Base-by-base conservation (phyloP, 2,888 invertebrate genomes). In the Drosophila melanocephala region DNA sequence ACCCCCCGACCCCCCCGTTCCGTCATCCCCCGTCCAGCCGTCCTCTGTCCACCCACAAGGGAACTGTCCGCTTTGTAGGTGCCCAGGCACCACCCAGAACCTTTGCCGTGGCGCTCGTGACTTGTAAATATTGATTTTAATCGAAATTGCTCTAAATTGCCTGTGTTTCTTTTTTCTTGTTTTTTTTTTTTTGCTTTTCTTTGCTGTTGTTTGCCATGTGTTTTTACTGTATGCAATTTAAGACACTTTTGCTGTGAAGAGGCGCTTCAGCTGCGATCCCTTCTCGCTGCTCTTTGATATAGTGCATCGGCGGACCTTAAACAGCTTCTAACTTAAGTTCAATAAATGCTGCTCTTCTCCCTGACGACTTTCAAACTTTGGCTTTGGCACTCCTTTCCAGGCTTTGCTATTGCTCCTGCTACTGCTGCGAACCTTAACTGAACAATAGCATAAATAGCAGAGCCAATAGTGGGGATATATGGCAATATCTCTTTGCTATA, bases 51-150 rank as follows among this genome's bases (percentile, higher is more conserved):
- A 10, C 28, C 26, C 12, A 26, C 28, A 19, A 55, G 28, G n/a
- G 28, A 37, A 56, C 37, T 28, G 35, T 12, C 55, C 26, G 55
- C 28, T 56, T 47, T 47, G 53, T 75, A 70, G 70, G 39, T 65
- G 51, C 56, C 33, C 28, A 56, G 51, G 58, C 76, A 76, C 76
- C 76, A 66, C 57, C 59, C 50, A 57, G 56, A 52, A 30, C 37
- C 65, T 57, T 37, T 51, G 28, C 56, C 58, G 51, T 72, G 73
- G 72, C 72, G 83, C 73, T 79, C 69, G 77, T 76, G 75, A 76
- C 83, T 79, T 86, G 82, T 81, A 78, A 85, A 88, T 92, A 92
- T 92, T 92, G 92, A 92, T 92, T 92, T 92, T 91, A 91, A 92
- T 92, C 91, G 90, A 92, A 92, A 91, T 92, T 89, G 91, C 87